phyloP scores from a whole-genome alignment of 2,113 vertebrate species.

The Eulemur macaco region DNA sequence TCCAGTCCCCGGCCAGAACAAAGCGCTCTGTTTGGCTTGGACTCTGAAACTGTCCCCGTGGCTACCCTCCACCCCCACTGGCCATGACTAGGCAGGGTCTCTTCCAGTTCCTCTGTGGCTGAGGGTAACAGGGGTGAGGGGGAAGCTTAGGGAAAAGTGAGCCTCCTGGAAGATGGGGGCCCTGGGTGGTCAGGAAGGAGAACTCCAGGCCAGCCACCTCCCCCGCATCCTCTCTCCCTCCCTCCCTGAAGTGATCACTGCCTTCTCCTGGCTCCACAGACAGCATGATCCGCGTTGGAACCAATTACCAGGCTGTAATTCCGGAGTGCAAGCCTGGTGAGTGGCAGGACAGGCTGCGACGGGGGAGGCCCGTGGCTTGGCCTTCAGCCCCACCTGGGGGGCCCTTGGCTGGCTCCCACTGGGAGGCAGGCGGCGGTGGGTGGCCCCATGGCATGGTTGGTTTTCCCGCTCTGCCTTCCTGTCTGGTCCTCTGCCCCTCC shows the following conservation, averaged over 20 bases:
- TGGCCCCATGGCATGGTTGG: slow-evolving; percentile 37
- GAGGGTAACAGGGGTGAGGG: background rate
- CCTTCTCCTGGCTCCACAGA: slow-evolving; percentile 83
- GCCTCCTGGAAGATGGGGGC: slow-evolving; percentile 27
- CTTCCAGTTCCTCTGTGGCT: background rate
- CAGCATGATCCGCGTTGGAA: slow-evolving; percentile 96
- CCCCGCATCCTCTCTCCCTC: slow-evolving; percentile 14
- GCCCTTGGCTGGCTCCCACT: slow-evolving; percentile 48
- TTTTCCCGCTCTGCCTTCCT: slow-evolving; percentile 62
- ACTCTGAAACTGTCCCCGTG: slow-evolving; percentile 37
- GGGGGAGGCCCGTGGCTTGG: slow-evolving; percentile 9
- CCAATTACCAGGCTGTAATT: slow-evolving; percentile 95
- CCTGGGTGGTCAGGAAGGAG: slow-evolving; percentile 55
- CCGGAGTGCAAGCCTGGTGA: slow-evolving; percentile 95
- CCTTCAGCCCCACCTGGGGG: slow-evolving; percentile 67
- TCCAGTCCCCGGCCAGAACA: slow-evolving; percentile 53
- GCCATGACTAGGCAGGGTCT: slow-evolving; percentile 37
- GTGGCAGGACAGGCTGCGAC: slow-evolving; percentile 47
- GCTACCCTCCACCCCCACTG: background rate
- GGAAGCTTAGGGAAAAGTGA: slow-evolving; percentile 43
- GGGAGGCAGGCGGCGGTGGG: slow-evolving; percentile 38
- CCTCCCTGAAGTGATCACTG: slow-evolving; percentile 55
- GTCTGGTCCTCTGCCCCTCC: slow-evolving; percentile 45
- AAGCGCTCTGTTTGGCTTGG: slow-evolving; percentile 65
- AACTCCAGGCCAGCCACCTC: slow-evolving; percentile 51